phyloP scores from a whole-genome alignment of 2,888 invertebrate species.

The Polymixis lichenea region DNA sequence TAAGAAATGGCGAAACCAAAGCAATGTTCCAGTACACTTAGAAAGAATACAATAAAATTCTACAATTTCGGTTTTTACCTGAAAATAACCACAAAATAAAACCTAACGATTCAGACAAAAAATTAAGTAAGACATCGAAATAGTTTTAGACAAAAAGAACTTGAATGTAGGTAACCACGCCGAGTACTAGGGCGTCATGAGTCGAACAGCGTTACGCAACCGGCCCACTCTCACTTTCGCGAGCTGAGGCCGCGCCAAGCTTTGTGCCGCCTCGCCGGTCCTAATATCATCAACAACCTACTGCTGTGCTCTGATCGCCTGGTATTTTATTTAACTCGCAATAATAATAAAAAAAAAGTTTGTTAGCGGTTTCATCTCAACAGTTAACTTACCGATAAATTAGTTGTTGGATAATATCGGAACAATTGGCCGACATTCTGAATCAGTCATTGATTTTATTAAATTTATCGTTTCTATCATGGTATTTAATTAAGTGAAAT shows the following conservation, averaged over 20 bases:
- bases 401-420: slow-evolving; percentile 57
- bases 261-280: slow-evolving; percentile 71
- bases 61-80: neutral
- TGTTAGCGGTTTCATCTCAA: slow-evolving; percentile 34
- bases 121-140: slow-evolving; percentile 53
- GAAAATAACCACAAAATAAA: slow-evolving; percentile 26
- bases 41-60: neutral
- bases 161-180: slow-evolving; percentile 72
- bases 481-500: neutral
- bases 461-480: slow-evolving; percentile 22
- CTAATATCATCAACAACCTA: slow-evolving; percentile 80
- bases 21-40: slow-evolving; percentile 5
- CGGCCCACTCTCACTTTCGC: slow-evolving; percentile 88
- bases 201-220: slow-evolving; percentile 84
- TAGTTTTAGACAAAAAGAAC: slow-evolving; percentile 65
- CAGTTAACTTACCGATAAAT: slow-evolving; percentile 59
- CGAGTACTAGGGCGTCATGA: slow-evolving; percentile 83
- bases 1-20: slow-evolving; percentile 9
- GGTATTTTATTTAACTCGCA: slow-evolving; percentile 69
- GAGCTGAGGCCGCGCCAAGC: slow-evolving; percentile 80
- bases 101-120: slow-evolving; percentile 25
- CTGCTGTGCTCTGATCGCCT: slow-evolving; percentile 75
- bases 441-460: slow-evolving; percentile 39
- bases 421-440: slow-evolving; percentile 32
- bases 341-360: slow-evolving; percentile 67